These are phyloP conservation scores for Lasioglossum lativentre DNA, from an alignment of 2,888 invertebrate genomes.

Conservation along the genomic window DNA sequence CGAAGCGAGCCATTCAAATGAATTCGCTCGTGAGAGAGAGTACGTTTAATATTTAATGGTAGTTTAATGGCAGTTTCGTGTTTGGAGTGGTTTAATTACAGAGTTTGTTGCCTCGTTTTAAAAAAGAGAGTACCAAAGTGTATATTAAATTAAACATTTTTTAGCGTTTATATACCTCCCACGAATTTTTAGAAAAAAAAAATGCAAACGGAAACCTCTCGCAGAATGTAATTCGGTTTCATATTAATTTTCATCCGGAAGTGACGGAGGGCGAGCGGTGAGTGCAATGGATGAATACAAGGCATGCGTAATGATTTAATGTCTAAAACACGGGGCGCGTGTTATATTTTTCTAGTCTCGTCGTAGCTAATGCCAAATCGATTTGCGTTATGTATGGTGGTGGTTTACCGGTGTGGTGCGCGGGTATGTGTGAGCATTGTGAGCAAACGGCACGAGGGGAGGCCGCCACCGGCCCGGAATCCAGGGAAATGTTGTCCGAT, in stretches of 20 bases:
- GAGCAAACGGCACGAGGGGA: not conserved
- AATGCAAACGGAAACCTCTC: not conserved
- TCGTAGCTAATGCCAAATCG: conserved; percentile 24
- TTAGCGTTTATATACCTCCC: not conserved
- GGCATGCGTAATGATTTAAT: not conserved
- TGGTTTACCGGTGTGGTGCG: conserved; percentile 25
- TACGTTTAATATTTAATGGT: not conserved
- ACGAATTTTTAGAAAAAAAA: not conserved
- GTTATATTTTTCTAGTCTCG: not conserved
- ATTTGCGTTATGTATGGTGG: conserved; percentile 17
- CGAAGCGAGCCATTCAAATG: not conserved
- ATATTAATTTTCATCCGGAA: not conserved
- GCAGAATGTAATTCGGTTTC: not conserved
- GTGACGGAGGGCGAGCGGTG: no score
- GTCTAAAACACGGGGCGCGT: not conserved
- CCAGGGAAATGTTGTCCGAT: conserved; percentile 55
- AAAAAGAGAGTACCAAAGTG: not conserved
- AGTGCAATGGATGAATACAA: not conserved
- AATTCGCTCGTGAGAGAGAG: not conserved
- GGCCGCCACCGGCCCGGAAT: conserved; percentile 11
- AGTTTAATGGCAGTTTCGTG: not conserved
- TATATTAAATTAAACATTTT: not conserved
- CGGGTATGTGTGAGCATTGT: not conserved
- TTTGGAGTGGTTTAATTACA: not conserved
- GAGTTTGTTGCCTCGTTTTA: not conserved